Evolutionary conservation across 2,888 invertebrate species (phyloP).

Genomic region (Tachina grossa): DNA sequence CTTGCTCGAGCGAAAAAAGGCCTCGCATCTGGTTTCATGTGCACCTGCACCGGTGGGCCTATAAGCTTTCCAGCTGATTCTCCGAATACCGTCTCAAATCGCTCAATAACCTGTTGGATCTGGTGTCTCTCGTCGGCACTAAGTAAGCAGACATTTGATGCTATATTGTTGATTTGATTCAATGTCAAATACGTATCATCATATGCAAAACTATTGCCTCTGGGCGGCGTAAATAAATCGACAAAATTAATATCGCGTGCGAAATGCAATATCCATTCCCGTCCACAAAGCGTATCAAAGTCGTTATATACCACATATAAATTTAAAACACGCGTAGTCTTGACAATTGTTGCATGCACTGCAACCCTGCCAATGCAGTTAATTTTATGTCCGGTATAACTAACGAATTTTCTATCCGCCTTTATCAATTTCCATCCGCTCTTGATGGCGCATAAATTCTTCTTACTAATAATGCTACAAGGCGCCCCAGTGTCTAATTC

Average conservation of each 20-base stretch:
- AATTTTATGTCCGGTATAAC: constrained; percentile 48
- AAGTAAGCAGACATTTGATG: too few relatives aligned
- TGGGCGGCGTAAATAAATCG: neutral
- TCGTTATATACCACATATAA: constrained; percentile 24
- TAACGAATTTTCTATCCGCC: constrained; percentile 40
- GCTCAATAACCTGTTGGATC: too few relatives aligned
- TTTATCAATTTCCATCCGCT: constrained; percentile 7
- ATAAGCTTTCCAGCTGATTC: too few relatives aligned
- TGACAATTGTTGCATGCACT: constrained; percentile 16
- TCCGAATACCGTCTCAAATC: too few relatives aligned
- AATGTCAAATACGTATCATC: constrained; percentile 7
- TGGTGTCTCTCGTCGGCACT: too few relatives aligned
- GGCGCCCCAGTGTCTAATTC: constrained; percentile 59
- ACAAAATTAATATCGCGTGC: constrained; percentile 46
- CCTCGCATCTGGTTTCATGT: too few relatives aligned
- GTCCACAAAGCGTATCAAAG: constrained; percentile 48
- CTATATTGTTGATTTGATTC: neutral
- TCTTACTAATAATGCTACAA: constrained; percentile 53
- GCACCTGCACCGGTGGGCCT: too few relatives aligned
- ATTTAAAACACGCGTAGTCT: neutral
- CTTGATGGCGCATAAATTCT: neutral
- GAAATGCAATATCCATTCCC: constrained; percentile 48
- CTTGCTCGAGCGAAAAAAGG: too few relatives aligned
- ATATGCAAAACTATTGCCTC: neutral
- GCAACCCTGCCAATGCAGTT: constrained; percentile 27